Conservation (phyloP, 1,140 invertebrate genomes). For the Ceratina calcarata region DNA sequence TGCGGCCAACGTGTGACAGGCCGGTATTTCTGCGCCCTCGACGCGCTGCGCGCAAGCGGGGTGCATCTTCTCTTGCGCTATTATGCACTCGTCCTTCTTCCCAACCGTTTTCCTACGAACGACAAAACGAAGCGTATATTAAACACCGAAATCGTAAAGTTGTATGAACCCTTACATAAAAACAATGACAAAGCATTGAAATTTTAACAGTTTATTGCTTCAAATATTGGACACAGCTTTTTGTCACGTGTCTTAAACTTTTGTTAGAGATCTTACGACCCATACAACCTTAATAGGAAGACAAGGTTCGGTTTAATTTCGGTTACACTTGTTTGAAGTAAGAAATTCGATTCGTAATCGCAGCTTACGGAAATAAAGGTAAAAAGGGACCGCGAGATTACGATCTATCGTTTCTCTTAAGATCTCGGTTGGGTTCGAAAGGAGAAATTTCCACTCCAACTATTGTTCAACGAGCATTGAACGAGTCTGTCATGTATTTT, state of each 20-base stretch:
- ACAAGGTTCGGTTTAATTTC: no score
- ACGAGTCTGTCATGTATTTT: conserved; percentile 59
- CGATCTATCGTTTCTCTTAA: neutral
- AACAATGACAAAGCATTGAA: no score
- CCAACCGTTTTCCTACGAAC: conserved; percentile 88
- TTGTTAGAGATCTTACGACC: no score
- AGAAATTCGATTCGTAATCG: conserved; percentile 5
- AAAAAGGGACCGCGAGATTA: conserved; percentile 4
- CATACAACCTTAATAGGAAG: neutral
- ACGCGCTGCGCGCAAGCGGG: conserved; percentile 91
- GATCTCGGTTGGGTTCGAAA: conserved; percentile 6
- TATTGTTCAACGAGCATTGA: conserved; percentile 65
- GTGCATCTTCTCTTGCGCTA: conserved; percentile 92
- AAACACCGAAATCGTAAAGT: neutral
- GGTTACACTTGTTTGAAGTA: neutral
- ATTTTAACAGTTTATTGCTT: neutral
- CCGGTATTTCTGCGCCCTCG: conserved; percentile 86
- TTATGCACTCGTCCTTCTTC: conserved; percentile 90
- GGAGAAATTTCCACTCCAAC: conserved; percentile 33
- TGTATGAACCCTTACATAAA: no score
- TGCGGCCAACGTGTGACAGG: conserved; percentile 90
- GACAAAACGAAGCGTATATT: neutral
- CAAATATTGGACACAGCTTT: neutral
- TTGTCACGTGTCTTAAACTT: no score
- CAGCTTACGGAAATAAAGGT: conserved; percentile 2